Percentiles rank a stretch among this genome's conserved stretches.
Evolutionary conservation across 2,888 invertebrate species (phyloP).

Genomic region (Polymixis lichenea): DNA sequence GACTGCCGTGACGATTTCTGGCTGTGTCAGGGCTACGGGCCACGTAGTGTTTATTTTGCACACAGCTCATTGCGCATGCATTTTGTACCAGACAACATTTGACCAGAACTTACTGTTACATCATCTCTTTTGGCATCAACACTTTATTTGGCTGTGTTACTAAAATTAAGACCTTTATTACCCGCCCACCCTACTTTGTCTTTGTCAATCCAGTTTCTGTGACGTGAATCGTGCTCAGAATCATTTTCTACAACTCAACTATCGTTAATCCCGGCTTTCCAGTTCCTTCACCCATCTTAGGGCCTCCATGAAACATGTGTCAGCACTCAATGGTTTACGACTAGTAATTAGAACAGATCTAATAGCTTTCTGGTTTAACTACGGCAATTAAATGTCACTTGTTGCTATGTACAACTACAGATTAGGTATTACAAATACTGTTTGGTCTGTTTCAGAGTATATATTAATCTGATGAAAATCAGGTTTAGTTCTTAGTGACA

Average conservation of each 20-base stretch:
- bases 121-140: neutral
- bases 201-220: neutral
- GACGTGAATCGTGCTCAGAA: neutral
- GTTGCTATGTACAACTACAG: constrained; percentile 17
- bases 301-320: constrained; percentile 41
- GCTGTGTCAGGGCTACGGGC: too few species aligned
- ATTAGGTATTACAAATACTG: neutral
- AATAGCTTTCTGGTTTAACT: constrained; percentile 48
- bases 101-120: neutral
- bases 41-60: too few species aligned
- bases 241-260: neutral
- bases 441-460: neutral
- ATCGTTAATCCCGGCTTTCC: neutral
- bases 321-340: constrained; percentile 52
- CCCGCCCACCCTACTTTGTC: neutral
- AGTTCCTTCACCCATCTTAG: neutral
- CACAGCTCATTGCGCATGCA: too few species aligned
- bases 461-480: neutral
- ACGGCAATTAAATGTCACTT: constrained; percentile 46
- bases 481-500: too few species aligned
- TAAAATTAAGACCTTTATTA: neutral
- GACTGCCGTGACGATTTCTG: too few species aligned
- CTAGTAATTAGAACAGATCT: constrained; percentile 38
- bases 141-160: neutral
- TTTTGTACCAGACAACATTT: neutral